Percentiles rank a stretch among this genome's conserved stretches.
These are phyloP conservation scores for Operophtera brumata DNA, from an alignment of 2,888 invertebrate species.

Conservation along the genomic window DNA sequence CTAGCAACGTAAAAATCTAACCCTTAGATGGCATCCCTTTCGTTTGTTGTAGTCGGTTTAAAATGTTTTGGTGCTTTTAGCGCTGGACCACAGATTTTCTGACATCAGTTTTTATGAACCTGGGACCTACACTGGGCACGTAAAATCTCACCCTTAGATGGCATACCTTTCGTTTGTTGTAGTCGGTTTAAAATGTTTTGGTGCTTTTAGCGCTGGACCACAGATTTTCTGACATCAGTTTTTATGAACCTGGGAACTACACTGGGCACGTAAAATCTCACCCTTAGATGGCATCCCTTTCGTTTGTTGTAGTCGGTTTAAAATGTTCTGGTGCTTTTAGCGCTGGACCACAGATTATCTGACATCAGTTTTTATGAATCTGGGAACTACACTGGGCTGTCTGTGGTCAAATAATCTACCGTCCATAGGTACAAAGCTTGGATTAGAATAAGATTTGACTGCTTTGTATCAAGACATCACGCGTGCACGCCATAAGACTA, in stretches of 20 bases:
- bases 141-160: conserved; percentile 46
- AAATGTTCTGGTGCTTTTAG: conserved; percentile 15
- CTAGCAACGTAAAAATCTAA: conserved; percentile 49
- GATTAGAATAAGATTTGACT: not conserved
- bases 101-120: not conserved
- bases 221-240: not conserved
- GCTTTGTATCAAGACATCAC: no score
- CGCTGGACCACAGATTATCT: not conserved
- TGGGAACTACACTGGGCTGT: not conserved
- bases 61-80: conserved; percentile 16
- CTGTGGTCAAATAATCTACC: not conserved
- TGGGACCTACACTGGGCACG: not conserved
- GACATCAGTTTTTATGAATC: not conserved
- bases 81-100: not conserved
- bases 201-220: not conserved
- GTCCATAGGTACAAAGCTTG: not conserved
- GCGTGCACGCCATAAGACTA: no score
- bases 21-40: conserved; percentile 45
- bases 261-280: conserved; percentile 45
- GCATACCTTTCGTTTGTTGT: conserved; percentile 46
- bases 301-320: conserved; percentile 37
- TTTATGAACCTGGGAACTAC: not conserved
- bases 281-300: conserved; percentile 45
- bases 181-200: conserved; percentile 29
- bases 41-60: conserved; percentile 37